Conservation (phyloP, 2,113 vertebrate species). For the Phylloscopus whistleri region DNA sequence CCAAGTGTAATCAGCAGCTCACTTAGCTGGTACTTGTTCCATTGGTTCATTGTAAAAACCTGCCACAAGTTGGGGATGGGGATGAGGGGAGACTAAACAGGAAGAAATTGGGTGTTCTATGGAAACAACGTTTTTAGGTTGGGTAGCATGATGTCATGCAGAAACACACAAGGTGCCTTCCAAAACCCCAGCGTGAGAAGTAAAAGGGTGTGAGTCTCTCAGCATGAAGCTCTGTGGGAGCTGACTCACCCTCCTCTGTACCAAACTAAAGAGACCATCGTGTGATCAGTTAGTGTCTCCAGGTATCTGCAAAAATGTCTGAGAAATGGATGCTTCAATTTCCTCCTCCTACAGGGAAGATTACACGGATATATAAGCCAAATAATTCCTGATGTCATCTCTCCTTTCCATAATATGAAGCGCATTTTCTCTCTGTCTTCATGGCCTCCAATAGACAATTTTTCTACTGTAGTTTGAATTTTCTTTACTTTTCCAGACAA, state of each 20-base stretch:
- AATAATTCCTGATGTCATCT: not conserved
- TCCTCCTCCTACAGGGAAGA: not conserved
- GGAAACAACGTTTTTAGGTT: not conserved
- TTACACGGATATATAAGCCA: not conserved
- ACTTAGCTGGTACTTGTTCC: not conserved
- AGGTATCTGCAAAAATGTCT: not conserved
- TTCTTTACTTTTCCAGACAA: not conserved
- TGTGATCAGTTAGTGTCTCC: not conserved
- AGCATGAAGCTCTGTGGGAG: not conserved
- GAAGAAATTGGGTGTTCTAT: not conserved
- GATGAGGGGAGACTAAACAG: not conserved
- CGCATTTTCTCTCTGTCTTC: not conserved
- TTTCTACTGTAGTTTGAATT: not conserved
- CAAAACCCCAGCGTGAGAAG: not conserved
- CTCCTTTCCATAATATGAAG: not conserved
- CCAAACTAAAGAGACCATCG: not conserved
- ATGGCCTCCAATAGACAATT: not conserved
- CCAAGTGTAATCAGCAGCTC: not conserved
- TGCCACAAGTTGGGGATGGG: not conserved
- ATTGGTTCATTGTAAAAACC: not conserved
- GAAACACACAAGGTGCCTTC: not conserved
- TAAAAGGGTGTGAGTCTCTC: not conserved
- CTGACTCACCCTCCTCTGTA: not conserved
- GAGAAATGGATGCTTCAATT: not conserved
- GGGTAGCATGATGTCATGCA: not conserved